phyloP scores from a whole-genome alignment of 2,888 invertebrate species.

The Drosophila putrida region DNA sequence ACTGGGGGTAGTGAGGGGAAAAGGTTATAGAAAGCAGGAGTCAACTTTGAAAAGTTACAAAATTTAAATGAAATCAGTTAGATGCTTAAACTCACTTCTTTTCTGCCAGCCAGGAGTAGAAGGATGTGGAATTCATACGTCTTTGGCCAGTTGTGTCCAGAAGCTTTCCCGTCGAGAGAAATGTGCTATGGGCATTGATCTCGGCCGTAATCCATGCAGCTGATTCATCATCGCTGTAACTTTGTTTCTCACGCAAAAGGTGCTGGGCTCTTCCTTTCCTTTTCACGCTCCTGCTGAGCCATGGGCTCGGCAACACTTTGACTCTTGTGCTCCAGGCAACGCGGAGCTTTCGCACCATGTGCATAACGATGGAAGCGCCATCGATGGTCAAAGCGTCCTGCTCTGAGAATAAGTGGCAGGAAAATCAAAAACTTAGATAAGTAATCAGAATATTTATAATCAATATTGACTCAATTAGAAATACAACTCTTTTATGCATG shows the following conservation, averaged over 20 bases:
- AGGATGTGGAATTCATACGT: background rate
- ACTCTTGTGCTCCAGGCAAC: background rate
- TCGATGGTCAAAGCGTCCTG: conserved; percentile 38
- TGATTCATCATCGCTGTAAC: conserved; percentile 6
- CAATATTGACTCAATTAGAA: no score
- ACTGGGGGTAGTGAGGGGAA: background rate
- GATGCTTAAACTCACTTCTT: conserved; percentile 41
- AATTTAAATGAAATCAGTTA: no score
- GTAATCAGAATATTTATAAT: no score
- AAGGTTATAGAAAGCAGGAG: no score
- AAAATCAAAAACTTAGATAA: no score
- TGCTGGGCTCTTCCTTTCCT: background rate
- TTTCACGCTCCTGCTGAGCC: background rate
- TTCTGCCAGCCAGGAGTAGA: conserved; percentile 39
- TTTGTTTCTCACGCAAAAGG: background rate
- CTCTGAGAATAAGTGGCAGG: conserved; percentile 8
- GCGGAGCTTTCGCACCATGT: background rate
- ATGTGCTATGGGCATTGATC: conserved; percentile 34
- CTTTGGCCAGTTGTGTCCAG: background rate
- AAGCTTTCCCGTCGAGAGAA: background rate
- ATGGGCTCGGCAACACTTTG: background rate
- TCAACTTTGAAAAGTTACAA: no score
- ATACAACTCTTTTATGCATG: no score
- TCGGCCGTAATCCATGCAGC: conserved; percentile 15
- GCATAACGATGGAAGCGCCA: conserved; percentile 41